These are phyloP conservation scores for Octodon degus DNA, from an alignment of 2,113 vertebrate genomes.

Conservation along the genomic window DNA sequence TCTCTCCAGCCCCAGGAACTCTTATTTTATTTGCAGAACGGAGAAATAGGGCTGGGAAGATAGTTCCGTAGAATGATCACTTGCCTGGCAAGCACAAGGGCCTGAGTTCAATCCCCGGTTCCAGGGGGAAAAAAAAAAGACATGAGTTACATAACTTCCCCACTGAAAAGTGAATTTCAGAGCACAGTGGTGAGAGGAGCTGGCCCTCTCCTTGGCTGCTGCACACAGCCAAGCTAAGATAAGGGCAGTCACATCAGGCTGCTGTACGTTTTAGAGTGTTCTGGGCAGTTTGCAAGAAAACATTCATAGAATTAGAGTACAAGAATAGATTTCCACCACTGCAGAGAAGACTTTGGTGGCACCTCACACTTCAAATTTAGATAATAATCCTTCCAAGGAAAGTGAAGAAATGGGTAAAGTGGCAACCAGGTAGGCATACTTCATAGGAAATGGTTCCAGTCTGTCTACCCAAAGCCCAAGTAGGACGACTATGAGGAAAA, in stretches of 20 bases:
- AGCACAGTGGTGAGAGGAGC: fast-evolving
- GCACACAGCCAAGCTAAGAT: no score
- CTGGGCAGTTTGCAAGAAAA: neutral
- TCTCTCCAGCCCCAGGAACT: no score
- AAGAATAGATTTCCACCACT: neutral
- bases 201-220: fast-evolving
- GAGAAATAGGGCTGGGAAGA: neutral
- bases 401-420: neutral
- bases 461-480: neutral
- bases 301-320: neutral
- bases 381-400: neutral
- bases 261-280: neutral
- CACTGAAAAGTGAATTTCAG: neutral
- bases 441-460: neutral
- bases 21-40: neutral
- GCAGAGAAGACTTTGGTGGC: neutral
- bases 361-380: neutral
- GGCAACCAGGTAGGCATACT: neutral
- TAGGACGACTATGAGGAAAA: neutral
- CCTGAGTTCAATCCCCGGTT: no score
- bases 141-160: neutral
- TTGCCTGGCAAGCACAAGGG: no score
- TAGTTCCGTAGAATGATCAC: no score
- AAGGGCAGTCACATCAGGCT: fast-evolving
- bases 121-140: neutral